These are phyloP conservation scores for Plusia festucae DNA, from an alignment of 2,888 invertebrate species.

Conservation along the genomic window DNA sequence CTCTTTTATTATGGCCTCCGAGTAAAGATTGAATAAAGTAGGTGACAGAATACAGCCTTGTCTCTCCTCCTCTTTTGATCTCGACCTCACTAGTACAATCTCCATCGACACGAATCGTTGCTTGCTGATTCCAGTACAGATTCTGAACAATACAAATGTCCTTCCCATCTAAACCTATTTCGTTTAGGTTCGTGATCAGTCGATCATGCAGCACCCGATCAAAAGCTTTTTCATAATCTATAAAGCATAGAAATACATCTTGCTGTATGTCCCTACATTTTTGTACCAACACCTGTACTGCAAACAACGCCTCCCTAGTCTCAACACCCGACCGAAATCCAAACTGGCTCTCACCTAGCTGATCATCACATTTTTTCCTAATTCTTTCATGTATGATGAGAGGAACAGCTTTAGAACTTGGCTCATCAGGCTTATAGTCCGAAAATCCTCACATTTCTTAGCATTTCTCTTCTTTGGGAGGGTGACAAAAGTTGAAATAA, in stretches of 20 bases:
- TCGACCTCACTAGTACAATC: background rate
- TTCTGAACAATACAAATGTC: background rate
- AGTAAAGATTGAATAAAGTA: background rate
- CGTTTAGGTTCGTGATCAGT: background rate
- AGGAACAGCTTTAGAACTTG: conserved; percentile 7
- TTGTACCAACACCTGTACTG: too few relatives aligned
- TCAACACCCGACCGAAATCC: too few relatives aligned
- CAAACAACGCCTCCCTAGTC: too few relatives aligned
- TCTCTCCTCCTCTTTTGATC: conserved; percentile 3
- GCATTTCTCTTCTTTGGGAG: conserved; percentile 2
- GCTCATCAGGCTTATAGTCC: conserved; percentile 7
- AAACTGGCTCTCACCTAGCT: background rate
- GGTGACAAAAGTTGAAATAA: background rate
- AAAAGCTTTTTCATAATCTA: background rate
- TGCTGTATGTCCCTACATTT: too few relatives aligned
- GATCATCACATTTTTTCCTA: background rate
- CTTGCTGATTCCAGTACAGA: background rate
- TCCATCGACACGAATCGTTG: background rate
- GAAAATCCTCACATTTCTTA: background rate
- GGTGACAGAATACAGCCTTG: background rate
- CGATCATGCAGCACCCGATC: background rate
- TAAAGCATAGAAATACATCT: background rate
- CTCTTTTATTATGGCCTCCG: background rate
- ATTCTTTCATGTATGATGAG: background rate
- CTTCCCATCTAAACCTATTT: background rate